Percentiles rank a stretch among this genome's conserved stretches.
Evolutionary conservation across 2,888 invertebrate species (phyloP).

Genomic region (Synanthedon tipuliformis): DNA sequence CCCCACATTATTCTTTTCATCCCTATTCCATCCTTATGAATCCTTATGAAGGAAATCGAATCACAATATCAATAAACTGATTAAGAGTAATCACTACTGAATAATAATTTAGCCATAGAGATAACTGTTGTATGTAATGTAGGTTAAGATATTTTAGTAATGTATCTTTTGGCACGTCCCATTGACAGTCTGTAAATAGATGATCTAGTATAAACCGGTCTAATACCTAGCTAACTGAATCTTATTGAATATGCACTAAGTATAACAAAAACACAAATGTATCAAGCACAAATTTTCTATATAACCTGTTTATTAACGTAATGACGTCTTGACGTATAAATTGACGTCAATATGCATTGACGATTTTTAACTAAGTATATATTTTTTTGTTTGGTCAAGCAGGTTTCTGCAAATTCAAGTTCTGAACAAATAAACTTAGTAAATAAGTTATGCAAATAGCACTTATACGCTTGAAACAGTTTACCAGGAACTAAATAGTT

Average conservation of each 20-base stretch:
- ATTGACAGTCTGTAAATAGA: slow-evolving; percentile 53
- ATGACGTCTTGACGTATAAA: slow-evolving; percentile 1
- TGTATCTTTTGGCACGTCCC: slow-evolving; percentile 30
- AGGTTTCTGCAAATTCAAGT: not conserved
- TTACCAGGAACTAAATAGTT: not conserved
- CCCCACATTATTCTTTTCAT: no score
- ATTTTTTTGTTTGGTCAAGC: not conserved
- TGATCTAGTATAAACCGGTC: slow-evolving; percentile 27
- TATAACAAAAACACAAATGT: no score
- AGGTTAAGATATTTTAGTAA: slow-evolving; percentile 34
- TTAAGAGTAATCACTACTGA: no score
- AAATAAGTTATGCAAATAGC: not conserved
- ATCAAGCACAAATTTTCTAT: no score
- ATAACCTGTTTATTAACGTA: no score
- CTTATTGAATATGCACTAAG: no score
- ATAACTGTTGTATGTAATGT: not conserved
- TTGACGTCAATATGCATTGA: slow-evolving; percentile 2
- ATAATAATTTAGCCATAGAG: not conserved
- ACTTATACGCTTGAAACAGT: not conserved
- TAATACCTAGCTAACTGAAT: slow-evolving; percentile 7
- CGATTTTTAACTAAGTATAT: not conserved
- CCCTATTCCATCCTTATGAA: no score
- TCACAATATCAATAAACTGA: no score
- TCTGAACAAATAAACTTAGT: not conserved
- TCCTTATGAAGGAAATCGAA: no score